These are phyloP conservation scores for Melanotus villosus DNA, from an alignment of 2,888 invertebrate genomes.

Conservation along the genomic window DNA sequence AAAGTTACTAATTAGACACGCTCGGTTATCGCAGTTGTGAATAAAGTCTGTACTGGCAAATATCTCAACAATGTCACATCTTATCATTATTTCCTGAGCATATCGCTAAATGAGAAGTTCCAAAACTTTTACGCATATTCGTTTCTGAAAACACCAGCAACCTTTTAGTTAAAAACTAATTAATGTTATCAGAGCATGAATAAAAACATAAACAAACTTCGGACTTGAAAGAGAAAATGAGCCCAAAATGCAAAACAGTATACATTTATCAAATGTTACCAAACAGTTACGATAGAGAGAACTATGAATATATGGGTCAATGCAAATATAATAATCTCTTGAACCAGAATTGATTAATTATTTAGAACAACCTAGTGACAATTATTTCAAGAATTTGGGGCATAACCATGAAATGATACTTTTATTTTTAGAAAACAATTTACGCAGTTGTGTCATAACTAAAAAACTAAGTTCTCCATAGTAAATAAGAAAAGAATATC, in stretches of 20 bases:
- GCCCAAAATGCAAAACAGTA: neutral
- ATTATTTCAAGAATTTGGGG: no score
- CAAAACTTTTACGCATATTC: constrained; percentile 46
- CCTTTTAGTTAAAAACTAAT: no score
- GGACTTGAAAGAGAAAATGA: neutral
- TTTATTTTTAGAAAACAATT: no score
- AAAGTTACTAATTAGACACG: constrained; percentile 54
- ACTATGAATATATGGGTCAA: neutral
- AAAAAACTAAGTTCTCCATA: no score
- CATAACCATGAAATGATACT: no score
- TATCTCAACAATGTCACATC: constrained; percentile 57
- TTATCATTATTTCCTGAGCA: constrained; percentile 63
- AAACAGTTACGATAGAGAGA: neutral
- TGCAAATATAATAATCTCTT: constrained; percentile 12
- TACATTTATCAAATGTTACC: constrained; percentile 12
- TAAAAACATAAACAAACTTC: neutral
- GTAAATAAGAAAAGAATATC: no score
- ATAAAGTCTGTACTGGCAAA: constrained; percentile 57
- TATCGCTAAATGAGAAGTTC: constrained; percentile 54
- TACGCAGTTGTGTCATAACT: no score
- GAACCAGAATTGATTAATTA: constrained; percentile 13
- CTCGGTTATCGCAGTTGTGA: constrained; percentile 49
- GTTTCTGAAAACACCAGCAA: neutral
- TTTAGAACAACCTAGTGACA: neutral
- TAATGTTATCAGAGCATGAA: neutral